Base-by-base conservation (phyloP, 2,888 invertebrate species). In the Tethea ocularis region DNA sequence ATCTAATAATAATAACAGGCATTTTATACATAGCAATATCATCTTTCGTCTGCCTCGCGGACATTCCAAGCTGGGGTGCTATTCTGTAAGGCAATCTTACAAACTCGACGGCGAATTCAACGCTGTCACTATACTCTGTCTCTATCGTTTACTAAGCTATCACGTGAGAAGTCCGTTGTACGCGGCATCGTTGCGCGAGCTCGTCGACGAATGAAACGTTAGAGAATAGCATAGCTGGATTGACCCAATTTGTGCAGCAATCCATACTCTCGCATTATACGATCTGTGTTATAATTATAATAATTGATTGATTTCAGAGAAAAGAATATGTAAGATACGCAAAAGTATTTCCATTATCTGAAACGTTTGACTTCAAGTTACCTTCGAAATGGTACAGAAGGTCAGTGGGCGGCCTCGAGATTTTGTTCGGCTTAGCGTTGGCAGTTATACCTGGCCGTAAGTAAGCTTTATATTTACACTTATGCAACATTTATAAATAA, bases 241-340 rank as follows among this genome's bases (percentile, higher is more conserved):
- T 38, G 38, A 33, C 33, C 33, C 13, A 41, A 41, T n/a, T n/a
- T 41, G 17, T 41, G 17, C 41, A 41, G 17, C 41, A 41, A 41
- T 41, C 10, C 5, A 41, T 38, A 33, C 33, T 33, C 13, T 13
- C 33, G 33, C 33, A 33, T 33, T 33, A 13, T 33, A 33, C 33
- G 33, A 33, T 13, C 33, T 29, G 8, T 10, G 10, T 29, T 6
- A 2, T 33, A 33, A 13, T 11, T 33, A n/a, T 46, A 10, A 46
- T 7, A 60, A 52, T 55, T 52, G 23, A 65, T 82, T 84, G 77
- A 68, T 95, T 95, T 68, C 94, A 98, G 98, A 95, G 98, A 82
- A 97, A 97, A 89, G 98, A 98, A 87, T 98, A 97, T 83, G 98
- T 98, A n/a, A 97, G 97, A 89, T 98, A 98, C 88, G 97, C 98